phyloP scores from a whole-genome alignment of 2,888 invertebrate species.

The Leucophenga maculata region DNA sequence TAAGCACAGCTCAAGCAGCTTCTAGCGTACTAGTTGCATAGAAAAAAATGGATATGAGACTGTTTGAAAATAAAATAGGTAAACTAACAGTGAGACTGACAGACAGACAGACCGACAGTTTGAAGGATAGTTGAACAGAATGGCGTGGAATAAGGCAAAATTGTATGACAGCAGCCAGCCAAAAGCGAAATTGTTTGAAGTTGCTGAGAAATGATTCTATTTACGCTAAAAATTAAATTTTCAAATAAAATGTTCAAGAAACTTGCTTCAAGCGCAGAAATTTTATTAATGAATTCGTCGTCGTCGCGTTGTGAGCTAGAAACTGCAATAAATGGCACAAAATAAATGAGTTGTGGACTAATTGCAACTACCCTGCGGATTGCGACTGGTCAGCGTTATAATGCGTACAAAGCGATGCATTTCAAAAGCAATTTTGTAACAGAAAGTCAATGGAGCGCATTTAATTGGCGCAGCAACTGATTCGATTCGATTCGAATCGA shows the following conservation, averaged over 20 bases:
- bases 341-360: conserved; percentile 18
- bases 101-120: neutral
- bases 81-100: neutral
- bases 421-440: no score
- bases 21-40: no score
- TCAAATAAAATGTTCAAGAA: neutral
- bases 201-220: conserved; percentile 7
- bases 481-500: no score
- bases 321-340: neutral
- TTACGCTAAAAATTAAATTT: conserved; percentile 16
- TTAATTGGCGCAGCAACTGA: no score
- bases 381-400: neutral
- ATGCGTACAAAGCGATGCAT: neutral
- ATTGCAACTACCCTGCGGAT: neutral
- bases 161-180: neutral
- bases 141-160: neutral
- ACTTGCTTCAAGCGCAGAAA: conserved; percentile 5
- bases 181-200: neutral
- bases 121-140: neutral
- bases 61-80: neutral
- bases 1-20: no score
- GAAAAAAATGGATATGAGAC: neutral
- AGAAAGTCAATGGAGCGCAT: no score
- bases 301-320: neutral
- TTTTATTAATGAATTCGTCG: conserved; percentile 22